phyloP scores from a whole-genome alignment of 2,888 invertebrate genomes.

The Apamea crenata region DNA sequence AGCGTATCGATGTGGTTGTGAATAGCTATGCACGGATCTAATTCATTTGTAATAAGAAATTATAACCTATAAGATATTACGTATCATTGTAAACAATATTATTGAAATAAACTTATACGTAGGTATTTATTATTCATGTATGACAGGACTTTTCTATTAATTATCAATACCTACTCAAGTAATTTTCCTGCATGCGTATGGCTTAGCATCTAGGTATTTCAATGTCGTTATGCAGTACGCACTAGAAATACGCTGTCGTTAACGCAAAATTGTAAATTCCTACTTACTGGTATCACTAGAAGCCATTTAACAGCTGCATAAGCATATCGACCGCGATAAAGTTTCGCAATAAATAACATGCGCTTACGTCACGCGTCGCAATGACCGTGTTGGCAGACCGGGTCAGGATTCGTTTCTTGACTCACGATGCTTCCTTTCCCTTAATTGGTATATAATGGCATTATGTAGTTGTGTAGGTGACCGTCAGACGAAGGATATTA shows the following conservation, averaged over 20 bases:
- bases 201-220: neutral
- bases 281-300: slow-evolving; percentile 39
- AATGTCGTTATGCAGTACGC: neutral
- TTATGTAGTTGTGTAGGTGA: slow-evolving; percentile 51
- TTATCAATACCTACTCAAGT: neutral
- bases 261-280: slow-evolving; percentile 15
- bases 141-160: neutral
- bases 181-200: neutral
- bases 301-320: slow-evolving; percentile 18
- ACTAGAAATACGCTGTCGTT: neutral
- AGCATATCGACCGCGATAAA: slow-evolving; percentile 57
- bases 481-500: slow-evolving; percentile 39
- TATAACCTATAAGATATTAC: no score
- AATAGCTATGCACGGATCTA: no score
- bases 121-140: no score
- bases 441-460: slow-evolving; percentile 53
- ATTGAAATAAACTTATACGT: no score
- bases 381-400: slow-evolving; percentile 59
- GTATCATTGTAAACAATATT: no score
- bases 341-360: slow-evolving; percentile 68
- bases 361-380: slow-evolving; percentile 69
- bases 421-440: slow-evolving; percentile 57
- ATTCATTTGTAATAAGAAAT: no score
- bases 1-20: no score
- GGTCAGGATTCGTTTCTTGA: slow-evolving; percentile 60